Evolutionary conservation across 2,113 vertebrate species (phyloP).

Genomic region (Micromys minutus): DNA sequence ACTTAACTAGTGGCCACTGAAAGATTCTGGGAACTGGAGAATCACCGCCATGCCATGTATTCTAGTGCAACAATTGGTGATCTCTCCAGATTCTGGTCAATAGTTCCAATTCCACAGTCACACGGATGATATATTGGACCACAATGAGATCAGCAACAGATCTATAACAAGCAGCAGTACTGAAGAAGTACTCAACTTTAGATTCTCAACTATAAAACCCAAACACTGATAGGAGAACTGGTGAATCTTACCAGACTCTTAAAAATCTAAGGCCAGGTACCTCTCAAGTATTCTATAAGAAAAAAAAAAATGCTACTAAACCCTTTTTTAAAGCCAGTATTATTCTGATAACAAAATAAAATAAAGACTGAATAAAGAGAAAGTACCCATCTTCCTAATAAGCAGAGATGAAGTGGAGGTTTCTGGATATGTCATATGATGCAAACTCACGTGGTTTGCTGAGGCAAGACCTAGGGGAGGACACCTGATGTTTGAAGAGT

Average conservation of each 20-base stretch:
- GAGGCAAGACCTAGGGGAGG: no score
- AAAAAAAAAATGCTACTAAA: background rate
- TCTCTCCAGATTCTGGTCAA: background rate
- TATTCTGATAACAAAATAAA: background rate
- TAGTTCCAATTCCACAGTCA: background rate
- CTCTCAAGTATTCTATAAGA: background rate
- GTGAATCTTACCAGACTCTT: background rate
- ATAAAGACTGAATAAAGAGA: background rate
- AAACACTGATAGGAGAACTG: background rate
- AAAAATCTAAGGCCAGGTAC: background rate
- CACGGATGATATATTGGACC: background rate
- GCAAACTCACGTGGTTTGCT: no score
- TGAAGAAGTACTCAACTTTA: background rate
- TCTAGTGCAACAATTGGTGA: background rate
- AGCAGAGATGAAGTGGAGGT: background rate
- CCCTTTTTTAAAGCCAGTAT: background rate
- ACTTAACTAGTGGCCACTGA: background rate
- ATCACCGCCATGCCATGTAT: background rate
- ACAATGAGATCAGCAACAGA: background rate
- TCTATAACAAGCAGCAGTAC: background rate
- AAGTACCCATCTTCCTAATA: background rate
- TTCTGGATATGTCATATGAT: no score
- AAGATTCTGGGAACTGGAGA: background rate
- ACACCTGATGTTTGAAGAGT: no score
- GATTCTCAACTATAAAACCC: background rate